phyloP scores from a whole-genome alignment of 2,888 invertebrate species.

The Lepeophtheirus nordmannii region DNA sequence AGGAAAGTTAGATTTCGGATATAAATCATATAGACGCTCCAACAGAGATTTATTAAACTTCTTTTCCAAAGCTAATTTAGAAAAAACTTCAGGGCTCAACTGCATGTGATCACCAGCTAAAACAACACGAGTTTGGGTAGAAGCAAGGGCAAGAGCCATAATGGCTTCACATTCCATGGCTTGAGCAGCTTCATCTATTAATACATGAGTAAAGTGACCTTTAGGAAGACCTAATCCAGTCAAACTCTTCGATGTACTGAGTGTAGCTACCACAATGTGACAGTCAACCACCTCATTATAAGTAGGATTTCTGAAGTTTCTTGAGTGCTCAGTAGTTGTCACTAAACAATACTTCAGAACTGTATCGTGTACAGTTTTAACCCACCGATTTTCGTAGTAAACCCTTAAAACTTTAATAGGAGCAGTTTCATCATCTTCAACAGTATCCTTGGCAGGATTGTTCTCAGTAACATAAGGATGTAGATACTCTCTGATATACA shows the following conservation, averaged over 20 bases:
- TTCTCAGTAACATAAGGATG: conserved; percentile 49
- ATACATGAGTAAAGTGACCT: conserved; percentile 58
- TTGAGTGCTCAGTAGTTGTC: conserved; percentile 39
- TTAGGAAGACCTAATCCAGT: conserved; percentile 16
- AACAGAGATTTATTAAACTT: conserved; percentile 55
- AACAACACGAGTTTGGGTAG: conserved; percentile 52
- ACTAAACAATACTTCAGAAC: conserved; percentile 60
- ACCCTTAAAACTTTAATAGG: conserved; percentile 56
- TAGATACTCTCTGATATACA: conserved; percentile 67
- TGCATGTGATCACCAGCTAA: conserved; percentile 73
- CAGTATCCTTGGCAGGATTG: not conserved
- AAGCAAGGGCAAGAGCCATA: conserved; percentile 58
- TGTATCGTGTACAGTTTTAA: conserved; percentile 54
- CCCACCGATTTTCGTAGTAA: conserved; percentile 62
- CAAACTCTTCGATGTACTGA: conserved; percentile 55
- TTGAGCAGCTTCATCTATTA: conserved; percentile 72
- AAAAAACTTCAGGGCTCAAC: conserved; percentile 60
- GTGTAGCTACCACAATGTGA: conserved; percentile 58
- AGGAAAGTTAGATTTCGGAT: conserved; percentile 48
- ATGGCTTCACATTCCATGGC: conserved; percentile 71
- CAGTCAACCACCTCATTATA: conserved; percentile 53
- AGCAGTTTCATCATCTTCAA: conserved; percentile 28
- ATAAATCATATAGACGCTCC: conserved; percentile 59
- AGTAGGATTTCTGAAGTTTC: conserved; percentile 51
- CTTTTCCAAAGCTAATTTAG: conserved; percentile 46